phyloP scores from a whole-genome alignment of 2,113 vertebrate species.

The Corvus moneduloides region DNA sequence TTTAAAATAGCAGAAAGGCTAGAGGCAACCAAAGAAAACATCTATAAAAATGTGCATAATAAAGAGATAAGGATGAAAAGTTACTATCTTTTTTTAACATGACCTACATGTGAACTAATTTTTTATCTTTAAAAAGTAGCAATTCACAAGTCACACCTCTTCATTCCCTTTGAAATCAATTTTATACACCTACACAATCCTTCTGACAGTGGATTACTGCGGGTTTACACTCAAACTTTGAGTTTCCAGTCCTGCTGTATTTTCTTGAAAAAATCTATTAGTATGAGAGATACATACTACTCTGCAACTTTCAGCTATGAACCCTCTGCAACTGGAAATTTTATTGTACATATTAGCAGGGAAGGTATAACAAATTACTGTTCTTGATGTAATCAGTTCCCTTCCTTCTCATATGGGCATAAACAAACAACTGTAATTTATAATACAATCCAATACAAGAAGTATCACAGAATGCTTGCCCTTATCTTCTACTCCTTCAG shows the following conservation, averaged over 20 bases:
- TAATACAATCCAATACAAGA: background rate
- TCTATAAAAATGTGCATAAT: background rate
- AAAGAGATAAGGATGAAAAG: background rate
- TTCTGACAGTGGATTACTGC: background rate
- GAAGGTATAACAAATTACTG: background rate
- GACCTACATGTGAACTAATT: background rate
- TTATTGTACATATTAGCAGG: background rate
- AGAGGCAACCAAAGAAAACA: background rate
- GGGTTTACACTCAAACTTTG: background rate
- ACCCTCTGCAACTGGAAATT: background rate
- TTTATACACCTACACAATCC: background rate
- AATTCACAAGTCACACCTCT: slow-evolving; percentile 24
- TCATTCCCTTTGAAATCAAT: slow-evolving; percentile 4
- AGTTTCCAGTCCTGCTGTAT: background rate
- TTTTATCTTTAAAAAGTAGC: slow-evolving; percentile 19
- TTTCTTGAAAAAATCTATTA: background rate
- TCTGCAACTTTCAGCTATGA: background rate
- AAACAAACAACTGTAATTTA: background rate
- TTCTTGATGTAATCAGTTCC: background rate
- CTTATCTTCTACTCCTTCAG: background rate
- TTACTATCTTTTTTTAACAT: background rate
- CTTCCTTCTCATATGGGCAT: background rate
- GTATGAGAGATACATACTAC: background rate
- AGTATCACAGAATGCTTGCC: background rate
- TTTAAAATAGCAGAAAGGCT: slow-evolving; percentile 12